Evolutionary conservation across 2,797 vertebrate genomes (phyloP).

Genomic region (Jordanella pulchra): DNA sequence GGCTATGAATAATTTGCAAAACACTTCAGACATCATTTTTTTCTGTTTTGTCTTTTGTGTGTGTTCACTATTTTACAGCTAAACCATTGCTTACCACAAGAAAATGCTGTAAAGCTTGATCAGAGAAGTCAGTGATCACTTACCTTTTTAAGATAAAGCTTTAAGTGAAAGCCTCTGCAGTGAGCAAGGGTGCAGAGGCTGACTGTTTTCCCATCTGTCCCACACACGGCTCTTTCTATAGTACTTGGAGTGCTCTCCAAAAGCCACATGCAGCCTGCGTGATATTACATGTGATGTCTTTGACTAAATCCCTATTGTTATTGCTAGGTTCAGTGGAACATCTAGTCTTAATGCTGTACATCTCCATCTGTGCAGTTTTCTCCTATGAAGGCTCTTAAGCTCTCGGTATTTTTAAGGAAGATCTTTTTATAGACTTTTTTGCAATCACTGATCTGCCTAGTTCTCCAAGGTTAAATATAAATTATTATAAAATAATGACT

Average conservation of each 20-base stretch:
- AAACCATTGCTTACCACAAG: background rate
- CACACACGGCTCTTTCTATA: slow-evolving; percentile 25
- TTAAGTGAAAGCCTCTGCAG: slow-evolving; percentile 5
- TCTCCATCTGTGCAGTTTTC: slow-evolving; percentile 27
- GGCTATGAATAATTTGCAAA: background rate
- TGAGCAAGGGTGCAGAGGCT: slow-evolving; percentile 8
- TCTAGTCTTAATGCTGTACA: slow-evolving; percentile 31
- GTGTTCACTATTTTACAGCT: background rate
- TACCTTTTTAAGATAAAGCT: slow-evolving; percentile 15
- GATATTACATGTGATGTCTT: slow-evolving; percentile 21
- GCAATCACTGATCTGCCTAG: background rate
- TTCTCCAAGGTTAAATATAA: background rate
- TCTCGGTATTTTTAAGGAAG: slow-evolving; percentile 6
- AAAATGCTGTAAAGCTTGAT: slow-evolving; percentile 8
- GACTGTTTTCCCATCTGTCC: slow-evolving; percentile 41
- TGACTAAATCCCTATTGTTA: slow-evolving; percentile 23
- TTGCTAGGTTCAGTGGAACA: slow-evolving; percentile 8
- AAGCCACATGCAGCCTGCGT: slow-evolving; percentile 26
- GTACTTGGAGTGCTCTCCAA: slow-evolving; percentile 1
- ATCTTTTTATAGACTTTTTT: background rate
- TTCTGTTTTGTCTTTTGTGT: background rate
- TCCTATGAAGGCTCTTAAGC: background rate
- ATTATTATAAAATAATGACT: slow-evolving; percentile 3
- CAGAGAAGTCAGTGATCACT: slow-evolving; percentile 19
- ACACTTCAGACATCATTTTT: background rate